These are phyloP conservation scores for Amblyjoppa fuscipennis DNA, from an alignment of 2,888 invertebrate genomes.

Conservation along the genomic window DNA sequence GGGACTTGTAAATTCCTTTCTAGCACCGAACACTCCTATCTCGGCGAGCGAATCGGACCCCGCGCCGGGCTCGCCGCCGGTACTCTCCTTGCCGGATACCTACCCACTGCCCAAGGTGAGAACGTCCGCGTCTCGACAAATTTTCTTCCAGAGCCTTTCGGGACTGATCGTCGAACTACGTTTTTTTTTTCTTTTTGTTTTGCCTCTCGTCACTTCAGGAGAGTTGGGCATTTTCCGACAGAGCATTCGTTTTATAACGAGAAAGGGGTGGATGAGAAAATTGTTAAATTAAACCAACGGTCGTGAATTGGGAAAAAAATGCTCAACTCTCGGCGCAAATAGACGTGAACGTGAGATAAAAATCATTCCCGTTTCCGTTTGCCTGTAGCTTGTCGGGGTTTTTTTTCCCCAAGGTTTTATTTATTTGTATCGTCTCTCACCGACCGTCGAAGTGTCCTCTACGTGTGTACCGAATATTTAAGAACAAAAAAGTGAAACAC, in stretches of 20 bases:
- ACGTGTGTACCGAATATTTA: neutral
- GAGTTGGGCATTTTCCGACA: neutral
- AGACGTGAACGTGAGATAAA: neutral
- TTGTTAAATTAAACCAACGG: neutral
- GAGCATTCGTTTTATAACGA: neutral
- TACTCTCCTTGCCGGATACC: constrained; percentile 83
- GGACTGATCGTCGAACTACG: neutral
- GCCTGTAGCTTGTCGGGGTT: constrained; percentile 12
- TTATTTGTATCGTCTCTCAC: neutral
- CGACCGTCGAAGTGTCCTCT: neutral
- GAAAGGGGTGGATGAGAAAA: neutral
- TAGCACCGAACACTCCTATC: constrained; percentile 84
- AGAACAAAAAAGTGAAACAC: constrained; percentile 13
- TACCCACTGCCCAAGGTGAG: constrained; percentile 84
- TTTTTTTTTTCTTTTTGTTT: neutral
- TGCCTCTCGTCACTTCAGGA: neutral
- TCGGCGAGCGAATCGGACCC: constrained; percentile 87
- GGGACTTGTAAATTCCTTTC: constrained; percentile 76
- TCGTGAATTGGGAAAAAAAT: neutral
- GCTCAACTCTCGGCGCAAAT: neutral
- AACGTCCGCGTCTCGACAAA: neutral
- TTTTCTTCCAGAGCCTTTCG: constrained; percentile 16
- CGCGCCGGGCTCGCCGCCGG: constrained; percentile 86
- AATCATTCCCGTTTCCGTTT: constrained; percentile 18
- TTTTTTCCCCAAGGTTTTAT: neutral